Base-by-base conservation (phyloP, 2,797 vertebrate species). In the Geotria australis region DNA sequence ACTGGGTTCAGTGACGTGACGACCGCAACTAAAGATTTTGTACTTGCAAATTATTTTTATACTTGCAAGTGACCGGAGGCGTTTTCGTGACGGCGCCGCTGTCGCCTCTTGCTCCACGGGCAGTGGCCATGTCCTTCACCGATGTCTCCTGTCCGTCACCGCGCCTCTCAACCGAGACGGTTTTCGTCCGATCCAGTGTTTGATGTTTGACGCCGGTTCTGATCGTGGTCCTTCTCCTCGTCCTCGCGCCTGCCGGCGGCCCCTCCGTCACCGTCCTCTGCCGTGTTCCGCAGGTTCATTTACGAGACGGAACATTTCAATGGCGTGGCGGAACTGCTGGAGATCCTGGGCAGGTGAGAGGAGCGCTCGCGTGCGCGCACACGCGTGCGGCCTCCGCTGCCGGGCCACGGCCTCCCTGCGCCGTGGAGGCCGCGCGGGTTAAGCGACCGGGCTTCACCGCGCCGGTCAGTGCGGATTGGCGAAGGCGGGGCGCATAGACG, bases 281-380 rank as follows among this genome's bases (percentile, higher is more conserved):
- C 46, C 13, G n/a, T 24, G 38, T 60, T 38, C 57, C 62, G 15
- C 60, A 85, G 82, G 68, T 85, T 85, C 75, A 85, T 85, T 66
- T 85, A 85, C 63, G 82, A 88, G 70, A 76, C 78, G 14, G 82
- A 88, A 68, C 82, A 81, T 68, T 88, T 85, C 73, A 88, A 85
- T 2, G 82, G 83, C 6, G 79, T 85, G 8, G 80, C 82, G 0
- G 81, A 85, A 66, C 74, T 85, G 61, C 68, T 85, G 67, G 82
- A 88, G 68, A 85, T 85, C 66, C 71, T 85, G 45, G 83, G 81
- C 68, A 85, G 81, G 81, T 76, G 64, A 63, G 13, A 49, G 49
- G 46, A 3, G 13, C 24, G 24, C 38, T 38, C 24, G 24, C 24
- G 24, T 38, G 4, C 24, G 24, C 24, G 24, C 24, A 38, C 24